Conservation (phyloP, 2,113 vertebrate species). For the Podocnemis expansa region DNA sequence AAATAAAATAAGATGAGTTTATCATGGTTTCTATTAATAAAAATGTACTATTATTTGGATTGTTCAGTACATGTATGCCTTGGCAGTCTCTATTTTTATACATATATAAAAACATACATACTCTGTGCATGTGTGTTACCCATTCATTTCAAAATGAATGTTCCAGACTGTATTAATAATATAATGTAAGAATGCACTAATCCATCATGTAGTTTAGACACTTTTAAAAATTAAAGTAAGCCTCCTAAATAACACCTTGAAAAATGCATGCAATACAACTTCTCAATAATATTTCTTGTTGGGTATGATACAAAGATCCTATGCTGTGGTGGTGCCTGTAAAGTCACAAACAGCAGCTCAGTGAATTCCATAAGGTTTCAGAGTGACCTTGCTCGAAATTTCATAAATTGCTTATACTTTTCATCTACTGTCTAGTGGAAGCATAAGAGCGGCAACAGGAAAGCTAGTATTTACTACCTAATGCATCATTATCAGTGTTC, state of each 20-base stretch:
- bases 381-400: background rate
- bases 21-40: background rate
- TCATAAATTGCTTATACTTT: background rate
- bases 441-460: background rate
- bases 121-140: background rate
- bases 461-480: background rate
- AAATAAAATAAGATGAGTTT: background rate
- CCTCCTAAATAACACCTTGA: background rate
- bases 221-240: background rate
- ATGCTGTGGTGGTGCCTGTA: too few relatives aligned
- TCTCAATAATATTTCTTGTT: background rate
- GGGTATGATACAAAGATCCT: background rate
- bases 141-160: background rate
- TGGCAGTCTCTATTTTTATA: background rate
- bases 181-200: background rate
- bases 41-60: background rate
- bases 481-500: background rate
- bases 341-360: background rate
- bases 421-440: background rate
- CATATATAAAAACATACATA: background rate
- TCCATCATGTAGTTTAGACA: background rate
- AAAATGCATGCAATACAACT: background rate
- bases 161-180: background rate
- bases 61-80: background rate
- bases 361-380: background rate